Base-by-base conservation (phyloP, 2,797 vertebrate genomes). In the Siniperca obscura region DNA sequence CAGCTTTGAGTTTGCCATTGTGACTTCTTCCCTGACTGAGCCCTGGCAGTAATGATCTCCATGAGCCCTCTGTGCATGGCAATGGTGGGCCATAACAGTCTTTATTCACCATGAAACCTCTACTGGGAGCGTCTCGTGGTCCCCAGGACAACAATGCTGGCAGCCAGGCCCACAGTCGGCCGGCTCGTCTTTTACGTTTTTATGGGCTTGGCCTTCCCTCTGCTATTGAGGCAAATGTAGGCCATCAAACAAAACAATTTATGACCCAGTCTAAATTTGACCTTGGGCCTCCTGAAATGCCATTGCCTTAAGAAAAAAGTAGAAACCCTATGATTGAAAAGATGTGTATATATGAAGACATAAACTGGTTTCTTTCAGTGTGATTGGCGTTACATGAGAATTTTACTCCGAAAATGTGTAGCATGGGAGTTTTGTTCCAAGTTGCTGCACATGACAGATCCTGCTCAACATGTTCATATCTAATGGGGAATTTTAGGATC, bases 171-270 rank as follows among this genome's bases (percentile, higher is more conserved):
- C 87, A 89, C 86, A 92, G 91, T 92, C 91, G 22, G 76, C 87
- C 61, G 61, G 88, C 87, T 86, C 77, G 83, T 91, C 93, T 95
- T 96, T 96, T 95, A 94, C 79, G 89, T 89, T 95, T 96, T 96
- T 96, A 96, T 94, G 95, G 92, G 88, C 83, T 90, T 94, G 94
- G 94, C 95, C 95, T 96, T 96, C 94, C 94, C 93, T 90, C 90
- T 92, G 92, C 95, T 95, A 95, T 95, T 95, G 93, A 96, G 91
- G 91, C 92, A 95, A 95, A 96, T 89, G 91, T 94, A 93, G 92
- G 89, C 95, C 91, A 95, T 96, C 95, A 96, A 96, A 95, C 93
- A 93, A 92, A 91, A 92, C 88, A 91, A 96, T 96, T 96, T 96
- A 96, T 83, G 91, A 89, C 93, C 93, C 80, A 21, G 93, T 91